These are phyloP conservation scores for Seladonia tumulorum DNA, from an alignment of 2,888 invertebrate species.

Conservation along the genomic window DNA sequence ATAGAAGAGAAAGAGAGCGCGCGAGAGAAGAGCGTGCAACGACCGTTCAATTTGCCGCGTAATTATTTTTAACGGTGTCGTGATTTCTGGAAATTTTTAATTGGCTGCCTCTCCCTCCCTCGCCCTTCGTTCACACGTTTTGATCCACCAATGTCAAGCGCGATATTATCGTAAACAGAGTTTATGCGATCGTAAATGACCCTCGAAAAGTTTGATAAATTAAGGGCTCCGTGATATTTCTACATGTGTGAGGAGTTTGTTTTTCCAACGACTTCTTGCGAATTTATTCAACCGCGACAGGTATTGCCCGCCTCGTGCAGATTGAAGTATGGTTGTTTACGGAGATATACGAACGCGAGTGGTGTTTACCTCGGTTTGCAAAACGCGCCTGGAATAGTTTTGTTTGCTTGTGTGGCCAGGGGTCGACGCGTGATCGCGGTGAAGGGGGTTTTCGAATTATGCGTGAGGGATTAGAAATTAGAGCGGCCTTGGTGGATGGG, in stretches of 20 bases:
- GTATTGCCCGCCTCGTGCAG: background rate
- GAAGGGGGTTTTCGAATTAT: background rate
- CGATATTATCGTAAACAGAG: constrained; percentile 2
- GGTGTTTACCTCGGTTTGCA: background rate
- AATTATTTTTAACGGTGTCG: constrained; percentile 34
- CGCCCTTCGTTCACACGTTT: background rate
- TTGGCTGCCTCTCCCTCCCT: background rate
- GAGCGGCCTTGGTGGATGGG: too few species aligned
- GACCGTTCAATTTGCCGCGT: constrained; percentile 20
- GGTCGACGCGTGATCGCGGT: background rate
- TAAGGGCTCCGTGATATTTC: background rate
- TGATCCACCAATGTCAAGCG: background rate
- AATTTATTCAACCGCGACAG: background rate
- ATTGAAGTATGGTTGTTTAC: constrained; percentile 1
- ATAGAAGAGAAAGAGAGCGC: background rate
- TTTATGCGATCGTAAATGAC: background rate
- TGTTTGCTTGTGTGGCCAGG: background rate
- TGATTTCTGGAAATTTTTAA: constrained; percentile 17
- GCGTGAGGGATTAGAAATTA: background rate
- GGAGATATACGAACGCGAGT: background rate
- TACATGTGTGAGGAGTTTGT: background rate
- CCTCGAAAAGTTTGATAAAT: background rate
- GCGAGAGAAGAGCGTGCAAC: background rate
- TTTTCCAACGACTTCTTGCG: background rate
- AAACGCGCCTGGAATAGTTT: background rate